A percentile compares a stretch with the other conserved stretches of the same genome.
These are phyloP conservation scores for Ceriagrion tenellum DNA, from an alignment of 2,888 invertebrate species.

Conservation along the genomic window DNA sequence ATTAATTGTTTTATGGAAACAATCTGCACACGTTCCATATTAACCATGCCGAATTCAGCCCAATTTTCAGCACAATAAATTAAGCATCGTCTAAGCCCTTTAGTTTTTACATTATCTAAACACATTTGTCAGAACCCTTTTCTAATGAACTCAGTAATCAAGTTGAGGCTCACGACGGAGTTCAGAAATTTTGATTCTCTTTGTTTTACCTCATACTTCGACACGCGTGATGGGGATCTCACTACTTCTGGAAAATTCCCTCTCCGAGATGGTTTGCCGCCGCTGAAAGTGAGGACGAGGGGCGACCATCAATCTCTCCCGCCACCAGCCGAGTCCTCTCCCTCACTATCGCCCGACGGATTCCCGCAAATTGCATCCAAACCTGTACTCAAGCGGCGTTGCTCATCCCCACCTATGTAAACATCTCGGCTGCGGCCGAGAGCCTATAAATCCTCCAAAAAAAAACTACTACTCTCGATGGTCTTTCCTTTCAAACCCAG, in stretches of 20 bases:
- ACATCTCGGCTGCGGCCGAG: neutral
- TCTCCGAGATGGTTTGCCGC: neutral
- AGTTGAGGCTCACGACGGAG: too few relatives aligned
- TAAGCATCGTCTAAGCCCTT: too few relatives aligned
- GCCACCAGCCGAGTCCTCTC: neutral
- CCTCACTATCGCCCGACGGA: neutral
- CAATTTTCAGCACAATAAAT: too few relatives aligned
- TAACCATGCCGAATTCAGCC: too few relatives aligned
- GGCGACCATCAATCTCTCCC: neutral
- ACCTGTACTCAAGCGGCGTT: neutral
- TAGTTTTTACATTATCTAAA: too few relatives aligned
- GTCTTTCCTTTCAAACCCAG: neutral
- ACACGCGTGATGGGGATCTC: neutral
- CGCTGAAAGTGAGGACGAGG: neutral
- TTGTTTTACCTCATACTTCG: too few relatives aligned
- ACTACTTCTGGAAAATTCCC: neutral
- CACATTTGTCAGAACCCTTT: too few relatives aligned
- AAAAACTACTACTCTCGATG: neutral
- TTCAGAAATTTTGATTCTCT: too few relatives aligned
- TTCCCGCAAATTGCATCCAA: neutral
- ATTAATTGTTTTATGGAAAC: too few relatives aligned
- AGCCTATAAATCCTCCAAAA: neutral
- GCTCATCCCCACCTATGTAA: neutral
- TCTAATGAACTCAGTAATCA: too few relatives aligned
- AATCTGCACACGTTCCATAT: too few relatives aligned